Conservation (phyloP, 2,888 invertebrate genomes). For the Deladenus siricidicola region DNA sequence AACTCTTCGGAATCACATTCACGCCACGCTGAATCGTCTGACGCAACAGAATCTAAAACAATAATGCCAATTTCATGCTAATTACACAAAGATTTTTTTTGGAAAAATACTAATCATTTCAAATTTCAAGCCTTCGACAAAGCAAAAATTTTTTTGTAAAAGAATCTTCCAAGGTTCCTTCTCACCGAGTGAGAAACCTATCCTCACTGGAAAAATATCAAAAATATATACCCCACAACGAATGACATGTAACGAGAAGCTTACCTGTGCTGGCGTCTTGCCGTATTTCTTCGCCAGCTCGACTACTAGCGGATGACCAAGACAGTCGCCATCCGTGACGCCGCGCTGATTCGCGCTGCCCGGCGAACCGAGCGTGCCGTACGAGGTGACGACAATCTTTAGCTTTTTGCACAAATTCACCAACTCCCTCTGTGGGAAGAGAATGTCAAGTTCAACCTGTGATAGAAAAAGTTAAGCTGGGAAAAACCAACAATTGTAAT, state of each 20-base stretch:
- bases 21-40: conserved; percentile 1
- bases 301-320: conserved; percentile 21
- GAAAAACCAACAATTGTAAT: too few species aligned
- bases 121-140: too few species aligned
- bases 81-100: too few species aligned
- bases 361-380: conserved; percentile 36
- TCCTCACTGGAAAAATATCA: background rate
- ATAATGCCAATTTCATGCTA: too few species aligned
- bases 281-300: conserved; percentile 35
- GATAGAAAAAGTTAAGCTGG: too few species aligned
- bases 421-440: conserved; percentile 67
- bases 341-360: conserved; percentile 12
- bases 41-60: conserved; percentile 1
- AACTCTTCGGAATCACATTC: background rate
- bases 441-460: conserved; percentile 69
- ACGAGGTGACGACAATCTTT: conserved; percentile 58
- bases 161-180: too few species aligned
- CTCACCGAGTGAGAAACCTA: background rate
- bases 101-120: too few species aligned
- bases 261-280: conserved; percentile 30
- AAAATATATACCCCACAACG: background rate
- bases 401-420: conserved; percentile 61
- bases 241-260: background rate
- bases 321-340: conserved; percentile 24
- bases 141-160: too few species aligned